Conservation (phyloP, 2,888 invertebrate species). For the Athalia rosae region DNA sequence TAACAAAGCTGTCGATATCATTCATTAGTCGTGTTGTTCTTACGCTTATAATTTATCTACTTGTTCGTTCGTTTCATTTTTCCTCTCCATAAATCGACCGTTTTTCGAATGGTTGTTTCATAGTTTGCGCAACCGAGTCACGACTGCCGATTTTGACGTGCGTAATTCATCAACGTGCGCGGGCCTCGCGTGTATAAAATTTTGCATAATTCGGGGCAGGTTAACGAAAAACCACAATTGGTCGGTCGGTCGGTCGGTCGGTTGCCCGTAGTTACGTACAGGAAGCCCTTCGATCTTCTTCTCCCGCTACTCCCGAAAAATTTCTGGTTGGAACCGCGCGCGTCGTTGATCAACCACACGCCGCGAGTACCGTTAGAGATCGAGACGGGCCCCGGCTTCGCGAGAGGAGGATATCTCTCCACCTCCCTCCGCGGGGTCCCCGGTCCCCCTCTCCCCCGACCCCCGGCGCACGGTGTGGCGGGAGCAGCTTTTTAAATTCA, state of each 20-base stretch:
- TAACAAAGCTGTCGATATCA: not conserved
- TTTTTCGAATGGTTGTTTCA: not conserved
- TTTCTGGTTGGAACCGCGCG: not conserved
- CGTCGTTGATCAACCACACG: constrained; percentile 41
- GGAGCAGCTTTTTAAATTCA: constrained; percentile 38
- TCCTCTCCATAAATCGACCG: no score
- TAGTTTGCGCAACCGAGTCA: not conserved
- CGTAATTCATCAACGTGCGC: not conserved
- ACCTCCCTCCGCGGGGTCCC: not conserved
- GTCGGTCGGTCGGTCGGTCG: no score
- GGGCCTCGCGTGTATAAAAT: not conserved
- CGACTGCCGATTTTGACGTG: constrained; percentile 1
- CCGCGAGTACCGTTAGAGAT: constrained; percentile 32
- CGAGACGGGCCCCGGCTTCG: constrained; percentile 12
- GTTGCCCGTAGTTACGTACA: not conserved
- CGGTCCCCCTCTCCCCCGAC: constrained; percentile 7
- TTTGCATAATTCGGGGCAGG: constrained; percentile 20
- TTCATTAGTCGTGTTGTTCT: not conserved
- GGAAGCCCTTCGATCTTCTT: constrained; percentile 20
- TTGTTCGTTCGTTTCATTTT: no score
- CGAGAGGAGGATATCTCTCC: no score
- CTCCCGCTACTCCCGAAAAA: constrained; percentile 10
- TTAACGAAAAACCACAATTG: constrained; percentile 30
- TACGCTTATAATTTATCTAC: not conserved
- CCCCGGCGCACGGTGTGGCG: constrained; percentile 13